A percentile compares a stretch with the other conserved stretches of the same genome.
Conservation (phyloP, 2,888 invertebrate species). For the Nephrotoma flavescens region DNA sequence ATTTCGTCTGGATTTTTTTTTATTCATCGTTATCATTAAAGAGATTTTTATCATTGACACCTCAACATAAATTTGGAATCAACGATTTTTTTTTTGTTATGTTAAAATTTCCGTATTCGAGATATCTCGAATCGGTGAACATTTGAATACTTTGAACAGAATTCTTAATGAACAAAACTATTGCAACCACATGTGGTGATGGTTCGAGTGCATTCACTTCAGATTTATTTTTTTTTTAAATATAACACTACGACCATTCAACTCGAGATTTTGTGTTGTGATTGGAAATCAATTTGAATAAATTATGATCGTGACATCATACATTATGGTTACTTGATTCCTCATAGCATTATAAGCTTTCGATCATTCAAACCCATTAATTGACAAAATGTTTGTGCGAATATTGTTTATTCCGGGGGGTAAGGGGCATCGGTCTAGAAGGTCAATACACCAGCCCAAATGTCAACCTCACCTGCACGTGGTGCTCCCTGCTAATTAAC, state of each 20-base stretch:
- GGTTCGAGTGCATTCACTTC: background rate
- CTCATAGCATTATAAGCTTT: too few relatives aligned
- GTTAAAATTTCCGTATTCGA: background rate
- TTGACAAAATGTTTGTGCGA: too few relatives aligned
- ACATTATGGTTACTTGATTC: too few relatives aligned
- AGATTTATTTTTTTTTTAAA: background rate
- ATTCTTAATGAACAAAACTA: background rate
- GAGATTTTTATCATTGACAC: background rate
- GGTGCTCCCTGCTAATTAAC: too few relatives aligned
- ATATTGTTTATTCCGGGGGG: too few relatives aligned
- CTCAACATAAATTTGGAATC: background rate
- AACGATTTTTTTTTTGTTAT: background rate
- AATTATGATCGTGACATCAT: background rate
- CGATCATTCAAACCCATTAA: too few relatives aligned
- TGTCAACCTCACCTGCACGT: too few relatives aligned
- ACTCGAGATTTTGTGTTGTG: background rate
- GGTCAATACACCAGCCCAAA: too few relatives aligned
- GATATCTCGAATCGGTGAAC: background rate
- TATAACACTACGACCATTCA: background rate
- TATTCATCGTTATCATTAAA: background rate
- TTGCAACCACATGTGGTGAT: background rate
- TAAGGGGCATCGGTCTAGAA: too few relatives aligned
- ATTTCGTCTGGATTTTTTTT: background rate
- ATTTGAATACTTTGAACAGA: background rate
- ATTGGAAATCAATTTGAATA: background rate